Base-by-base conservation (phyloP, 2,888 invertebrate species). In the Drosophila merina region DNA sequence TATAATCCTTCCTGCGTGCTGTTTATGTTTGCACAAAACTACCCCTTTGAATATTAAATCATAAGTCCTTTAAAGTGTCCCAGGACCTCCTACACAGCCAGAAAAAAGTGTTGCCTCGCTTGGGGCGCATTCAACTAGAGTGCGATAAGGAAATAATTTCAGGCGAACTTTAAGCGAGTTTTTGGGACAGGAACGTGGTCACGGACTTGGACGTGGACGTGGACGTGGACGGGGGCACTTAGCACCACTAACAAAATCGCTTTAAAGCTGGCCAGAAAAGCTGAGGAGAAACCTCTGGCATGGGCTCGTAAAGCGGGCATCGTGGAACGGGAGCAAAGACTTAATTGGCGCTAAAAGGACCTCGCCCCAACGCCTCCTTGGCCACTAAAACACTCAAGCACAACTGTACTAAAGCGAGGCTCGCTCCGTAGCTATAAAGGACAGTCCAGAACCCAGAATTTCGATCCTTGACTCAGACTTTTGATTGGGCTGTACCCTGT, bases 71-170 rank as follows among this genome's bases (percentile, higher is more conserved):
- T n/a, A 12, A 26, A 25, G 9, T 26, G 4, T 10, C 25, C 56
- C 10, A 26, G 26, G 44, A 45, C 52, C 52, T 26, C 54, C 25
- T 38, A 1, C 3, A 10, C 33, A 14, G 44, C 26, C n/a, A n/a
- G n/a, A 14, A 38, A 47, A 67, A 82, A 57, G 49, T 64, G 62
- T 60, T 62, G 75, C 77, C 69, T 68, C 62, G 36, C 63, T 50
- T 12, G 25, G 40, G 72, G 66, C 50, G 42, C 50, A 28, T 5
- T 20, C 36, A 31, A 45, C 14, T 50, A 30, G 26, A 33, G 10
- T 8, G 1, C n/a, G 42, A 50, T 50, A 44, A 30, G 64, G 25
- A 30, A 50, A 44, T 14, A 62, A 42, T n/a, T n/a, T 31, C 3
- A 9, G 25, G 2, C 38, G 31, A 58, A 26, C 44, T 44, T 44